Base-by-base conservation (phyloP, 2,113 vertebrate genomes). In the Sylvietta virens region DNA sequence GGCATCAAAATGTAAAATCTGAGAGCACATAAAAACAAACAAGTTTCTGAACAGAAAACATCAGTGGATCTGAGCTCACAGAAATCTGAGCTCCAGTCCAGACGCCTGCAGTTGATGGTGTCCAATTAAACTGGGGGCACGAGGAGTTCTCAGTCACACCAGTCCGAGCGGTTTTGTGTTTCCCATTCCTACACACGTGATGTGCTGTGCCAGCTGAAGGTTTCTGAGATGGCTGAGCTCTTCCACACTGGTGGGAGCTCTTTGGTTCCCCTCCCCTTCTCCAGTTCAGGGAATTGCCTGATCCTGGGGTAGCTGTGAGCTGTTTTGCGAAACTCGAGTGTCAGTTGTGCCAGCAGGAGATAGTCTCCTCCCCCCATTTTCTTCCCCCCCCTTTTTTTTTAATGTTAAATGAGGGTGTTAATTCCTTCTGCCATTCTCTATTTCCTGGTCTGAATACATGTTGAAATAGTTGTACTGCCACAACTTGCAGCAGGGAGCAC, bases 391-490 rank as follows among this genome's bases (percentile, higher is more conserved):
- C 3, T 39, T 22, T 50, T 30, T 58, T 30, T 56, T 16, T 1
- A 4, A 20, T 61, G 23, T 76, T 58, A 72, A 91, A 57, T 71
- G 37, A 67, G 57, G 17, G 40, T 81, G 60, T 90, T 92, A 70
- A 83, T 96, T 90, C 60, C 60, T 93, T 40, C 67, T 93, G 76
- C 81, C 47, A n/a, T 66, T 77, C 86, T 90, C 15, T 5, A 42
- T 94, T 94, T 95, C 82, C 92, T 93, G 82, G 39, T 88, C 64
- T 92, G 62, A 86, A 60, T 73, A 58, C 60, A 56, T 97, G 88
- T 95, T 88, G 90, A 96, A 97, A 96, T 83, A 81, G 33, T 47
- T 78, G 64, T n/a, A 78, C 80, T 95, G 96, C 80, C 76, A 35
- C 60, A 78, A 30, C 92, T 92, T 93, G 96, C 72, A 94, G 88